Evolutionary conservation across 1,140 invertebrate genomes (phyloP).

Genomic region (Battus philenor): DNA sequence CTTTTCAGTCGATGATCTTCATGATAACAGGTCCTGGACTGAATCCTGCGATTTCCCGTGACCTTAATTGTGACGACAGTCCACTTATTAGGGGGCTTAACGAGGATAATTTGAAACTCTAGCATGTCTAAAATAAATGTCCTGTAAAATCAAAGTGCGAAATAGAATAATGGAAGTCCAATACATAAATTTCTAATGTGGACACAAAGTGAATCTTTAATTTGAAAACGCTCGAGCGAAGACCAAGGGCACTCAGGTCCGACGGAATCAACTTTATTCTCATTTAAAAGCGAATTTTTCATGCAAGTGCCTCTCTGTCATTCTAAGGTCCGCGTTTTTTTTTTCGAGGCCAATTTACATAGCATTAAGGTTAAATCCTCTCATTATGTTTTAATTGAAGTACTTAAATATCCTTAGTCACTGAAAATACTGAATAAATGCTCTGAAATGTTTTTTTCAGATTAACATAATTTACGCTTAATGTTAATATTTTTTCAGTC

Average conservation of each 20-base stretch:
- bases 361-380: constrained; percentile 20
- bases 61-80: no score
- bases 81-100: no score
- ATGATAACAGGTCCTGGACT: no score
- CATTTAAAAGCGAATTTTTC: constrained; percentile 14
- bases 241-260: constrained; percentile 3
- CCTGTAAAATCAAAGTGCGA: background rate
- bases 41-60: no score
- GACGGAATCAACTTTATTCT: constrained; percentile 9
- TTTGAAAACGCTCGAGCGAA: constrained; percentile 4
- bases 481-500: no score
- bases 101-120: no score
- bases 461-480: no score
- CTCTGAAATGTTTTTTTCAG: no score
- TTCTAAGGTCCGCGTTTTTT: constrained; percentile 3
- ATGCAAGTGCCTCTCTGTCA: constrained; percentile 9
- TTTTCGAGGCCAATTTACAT: constrained; percentile 20
- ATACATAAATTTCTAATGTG: constrained; percentile 11
- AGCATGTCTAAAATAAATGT: no score
- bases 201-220: constrained; percentile 14
- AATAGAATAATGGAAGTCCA: constrained; percentile 6
- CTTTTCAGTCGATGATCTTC: no score
- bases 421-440: no score
- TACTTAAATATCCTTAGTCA: background rate
- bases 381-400: constrained; percentile 19